Conservation (phyloP, 2,888 invertebrate species). For the Acleris cristana region DNA sequence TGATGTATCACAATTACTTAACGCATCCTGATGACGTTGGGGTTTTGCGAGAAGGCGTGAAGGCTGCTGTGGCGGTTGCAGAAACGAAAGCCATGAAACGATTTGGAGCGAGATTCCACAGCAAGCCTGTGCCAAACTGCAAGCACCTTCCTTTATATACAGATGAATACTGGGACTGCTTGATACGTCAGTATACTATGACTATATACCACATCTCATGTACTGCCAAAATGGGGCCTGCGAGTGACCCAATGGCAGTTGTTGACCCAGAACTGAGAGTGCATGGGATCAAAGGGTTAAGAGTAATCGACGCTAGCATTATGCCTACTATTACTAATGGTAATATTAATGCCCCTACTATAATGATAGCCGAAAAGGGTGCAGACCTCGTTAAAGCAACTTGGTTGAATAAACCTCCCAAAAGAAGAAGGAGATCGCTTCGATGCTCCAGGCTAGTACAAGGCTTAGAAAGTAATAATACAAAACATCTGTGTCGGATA, state of each 20-base stretch:
- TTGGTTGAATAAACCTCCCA: conserved; percentile 79
- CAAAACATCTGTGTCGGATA: conserved; percentile 50
- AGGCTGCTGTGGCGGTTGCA: conserved; percentile 91
- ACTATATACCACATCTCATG: conserved; percentile 94
- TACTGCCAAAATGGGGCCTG: conserved; percentile 93
- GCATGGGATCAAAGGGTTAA: conserved; percentile 89
- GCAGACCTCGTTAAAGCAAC: conserved; percentile 91
- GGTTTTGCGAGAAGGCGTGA: conserved; percentile 93
- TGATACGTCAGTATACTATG: conserved; percentile 92
- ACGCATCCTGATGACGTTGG: conserved; percentile 93
- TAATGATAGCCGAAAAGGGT: conserved; percentile 95
- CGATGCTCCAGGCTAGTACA: conserved; percentile 57
- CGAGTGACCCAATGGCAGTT: conserved; percentile 90
- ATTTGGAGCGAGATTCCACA: conserved; percentile 91
- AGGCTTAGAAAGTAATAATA: conserved; percentile 42
- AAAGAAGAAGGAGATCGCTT: conserved; percentile 56
- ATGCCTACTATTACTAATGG: conserved; percentile 95
- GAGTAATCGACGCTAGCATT: conserved; percentile 94
- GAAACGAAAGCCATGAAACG: conserved; percentile 90
- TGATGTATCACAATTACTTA: conserved; percentile 96
- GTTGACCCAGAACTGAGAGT: conserved; percentile 91
- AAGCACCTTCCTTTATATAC: conserved; percentile 90
- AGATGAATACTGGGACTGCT: conserved; percentile 95
- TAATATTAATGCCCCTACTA: conserved; percentile 93
- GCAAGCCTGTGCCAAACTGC: conserved; percentile 91